These are phyloP conservation scores for Spilogale gracilis DNA, from an alignment of 2,113 vertebrate genomes.

Conservation along the genomic window DNA sequence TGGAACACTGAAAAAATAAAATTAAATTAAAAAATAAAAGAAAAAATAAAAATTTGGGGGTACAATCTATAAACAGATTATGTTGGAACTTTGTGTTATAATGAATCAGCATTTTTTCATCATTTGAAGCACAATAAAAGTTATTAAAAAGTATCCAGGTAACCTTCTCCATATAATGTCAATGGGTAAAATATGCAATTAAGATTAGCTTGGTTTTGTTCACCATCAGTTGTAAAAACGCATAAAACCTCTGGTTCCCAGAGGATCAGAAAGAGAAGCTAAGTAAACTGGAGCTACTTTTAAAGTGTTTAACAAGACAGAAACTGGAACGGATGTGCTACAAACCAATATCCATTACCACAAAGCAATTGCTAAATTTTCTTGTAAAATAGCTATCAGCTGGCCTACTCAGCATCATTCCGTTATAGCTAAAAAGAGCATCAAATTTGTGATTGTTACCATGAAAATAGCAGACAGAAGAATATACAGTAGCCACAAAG, in stretches of 20 bases:
- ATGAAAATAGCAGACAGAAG: constrained; percentile 58
- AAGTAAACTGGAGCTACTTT: constrained; percentile 61
- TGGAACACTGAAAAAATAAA: no score
- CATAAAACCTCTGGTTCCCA: constrained; percentile 49
- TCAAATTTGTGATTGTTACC: constrained; percentile 60
- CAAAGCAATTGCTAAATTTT: constrained; percentile 78
- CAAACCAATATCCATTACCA: constrained; percentile 80
- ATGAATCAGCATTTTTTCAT: neutral
- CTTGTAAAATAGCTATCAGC: constrained; percentile 74
- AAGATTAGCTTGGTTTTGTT: constrained; percentile 46
- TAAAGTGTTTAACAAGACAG: constrained; percentile 83
- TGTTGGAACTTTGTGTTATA: neutral
- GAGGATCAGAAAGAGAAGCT: constrained; percentile 52
- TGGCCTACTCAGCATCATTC: constrained; percentile 67
- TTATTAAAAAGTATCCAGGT: constrained; percentile 7
- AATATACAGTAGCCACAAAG: constrained; percentile 56
- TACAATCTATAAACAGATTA: neutral
- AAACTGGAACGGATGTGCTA: constrained; percentile 84
- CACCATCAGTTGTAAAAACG: neutral
- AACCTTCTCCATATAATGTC: neutral
- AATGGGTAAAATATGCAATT: constrained; percentile 54
- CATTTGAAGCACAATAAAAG: constrained; percentile 13
- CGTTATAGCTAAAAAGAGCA: constrained; percentile 64
- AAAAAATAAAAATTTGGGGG: no score
- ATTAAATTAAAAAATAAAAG: no score